A percentile compares a stretch with the other conserved stretches of the same genome.
Evolutionary conservation across 2,113 vertebrate genomes (phyloP).

Genomic region (Xiphias gladius): DNA sequence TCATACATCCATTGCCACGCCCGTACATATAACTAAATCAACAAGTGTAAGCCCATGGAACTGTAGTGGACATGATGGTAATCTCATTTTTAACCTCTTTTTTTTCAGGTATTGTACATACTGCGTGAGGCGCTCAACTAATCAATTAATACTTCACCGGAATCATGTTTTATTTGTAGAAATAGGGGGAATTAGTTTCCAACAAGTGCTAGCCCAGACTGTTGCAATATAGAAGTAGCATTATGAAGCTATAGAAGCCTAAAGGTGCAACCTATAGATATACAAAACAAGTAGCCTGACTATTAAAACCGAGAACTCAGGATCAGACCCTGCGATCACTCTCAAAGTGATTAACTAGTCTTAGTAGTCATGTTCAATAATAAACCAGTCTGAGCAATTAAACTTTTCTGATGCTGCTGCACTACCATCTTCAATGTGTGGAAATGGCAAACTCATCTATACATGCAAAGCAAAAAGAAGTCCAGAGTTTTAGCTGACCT

Average conservation of each 20-base stretch:
- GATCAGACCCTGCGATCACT: background rate
- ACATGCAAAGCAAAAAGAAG: background rate
- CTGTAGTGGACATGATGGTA: too few relatives aligned
- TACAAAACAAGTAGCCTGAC: background rate
- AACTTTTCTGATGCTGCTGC: background rate
- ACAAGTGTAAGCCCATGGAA: too few relatives aligned
- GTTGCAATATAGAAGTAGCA: too few relatives aligned
- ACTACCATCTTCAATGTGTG: background rate
- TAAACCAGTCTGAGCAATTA: background rate
- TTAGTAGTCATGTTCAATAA: background rate
- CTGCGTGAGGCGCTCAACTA: too few relatives aligned
- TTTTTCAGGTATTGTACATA: too few relatives aligned
- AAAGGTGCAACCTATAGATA: background rate
- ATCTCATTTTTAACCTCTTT: too few relatives aligned
- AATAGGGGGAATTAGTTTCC: too few relatives aligned
- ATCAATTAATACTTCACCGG: too few relatives aligned
- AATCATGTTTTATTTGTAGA: background rate
- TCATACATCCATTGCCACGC: background rate
- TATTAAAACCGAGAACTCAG: background rate
- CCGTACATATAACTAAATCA: too few relatives aligned
- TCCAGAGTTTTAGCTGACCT: slow-evolving; percentile 6
- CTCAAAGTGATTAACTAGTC: background rate
- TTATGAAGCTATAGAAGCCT: background rate
- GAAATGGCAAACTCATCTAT: slow-evolving; percentile 5
- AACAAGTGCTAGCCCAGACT: too few relatives aligned